Conservation (phyloP, 2,797 vertebrate genomes). For the Cephalopachus bancanus region DNA sequence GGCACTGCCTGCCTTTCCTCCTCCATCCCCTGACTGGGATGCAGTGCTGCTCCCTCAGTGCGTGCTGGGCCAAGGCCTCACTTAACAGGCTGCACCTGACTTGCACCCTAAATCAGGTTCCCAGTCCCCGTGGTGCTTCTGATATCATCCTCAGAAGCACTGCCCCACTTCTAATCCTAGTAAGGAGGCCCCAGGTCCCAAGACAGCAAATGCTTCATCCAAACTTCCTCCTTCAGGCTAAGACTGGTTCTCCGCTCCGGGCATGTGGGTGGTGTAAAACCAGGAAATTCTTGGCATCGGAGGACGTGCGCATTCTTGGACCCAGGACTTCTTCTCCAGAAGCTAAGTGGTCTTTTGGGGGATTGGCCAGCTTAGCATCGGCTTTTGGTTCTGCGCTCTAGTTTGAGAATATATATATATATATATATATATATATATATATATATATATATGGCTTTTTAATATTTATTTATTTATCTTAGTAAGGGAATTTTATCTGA, state of each 20-base stretch:
- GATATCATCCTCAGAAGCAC: background rate
- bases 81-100: background rate
- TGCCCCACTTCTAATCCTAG: background rate
- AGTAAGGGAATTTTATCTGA: conserved; percentile 17
- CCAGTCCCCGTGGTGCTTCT: background rate
- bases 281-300: background rate
- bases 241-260: conserved; percentile 2
- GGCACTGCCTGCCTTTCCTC: background rate
- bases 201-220: background rate
- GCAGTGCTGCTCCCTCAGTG: background rate
- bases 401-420: background rate
- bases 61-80: background rate
- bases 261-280: background rate
- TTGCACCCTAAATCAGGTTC: background rate
- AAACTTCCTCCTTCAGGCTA: background rate
- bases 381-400: background rate
- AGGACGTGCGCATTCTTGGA: background rate
- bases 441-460: too few species aligned
- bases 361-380: background rate
- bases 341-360: background rate
- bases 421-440: too few species aligned
- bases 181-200: background rate
- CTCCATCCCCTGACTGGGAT: too few species aligned
- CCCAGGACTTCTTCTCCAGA: background rate
- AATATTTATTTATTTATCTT: too few species aligned